Evolutionary conservation across 2,797 vertebrate genomes (phyloP).

Genomic region (Babyrousa celebensis): DNA sequence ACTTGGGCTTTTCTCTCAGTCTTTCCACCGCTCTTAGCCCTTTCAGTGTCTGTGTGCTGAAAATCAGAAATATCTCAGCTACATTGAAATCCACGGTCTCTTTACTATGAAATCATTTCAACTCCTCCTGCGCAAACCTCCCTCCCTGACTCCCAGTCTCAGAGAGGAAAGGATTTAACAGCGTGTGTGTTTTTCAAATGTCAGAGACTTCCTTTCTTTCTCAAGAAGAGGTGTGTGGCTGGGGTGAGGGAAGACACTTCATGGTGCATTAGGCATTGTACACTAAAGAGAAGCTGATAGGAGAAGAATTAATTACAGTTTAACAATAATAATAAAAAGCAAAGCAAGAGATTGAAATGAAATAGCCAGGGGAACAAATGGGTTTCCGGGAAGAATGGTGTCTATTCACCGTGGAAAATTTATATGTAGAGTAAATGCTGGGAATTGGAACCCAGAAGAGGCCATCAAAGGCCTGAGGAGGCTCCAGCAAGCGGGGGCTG

Average conservation of each 20-base stretch:
- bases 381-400: conserved; percentile 87
- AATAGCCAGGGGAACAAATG: conserved; percentile 87
- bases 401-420: conserved; percentile 89
- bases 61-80: conserved; percentile 60
- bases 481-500: conserved; percentile 80
- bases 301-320: conserved; percentile 91
- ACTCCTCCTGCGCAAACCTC: conserved; percentile 46
- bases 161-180: conserved; percentile 76
- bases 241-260: conserved; percentile 83
- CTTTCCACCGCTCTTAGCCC: not conserved
- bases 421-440: conserved; percentile 90
- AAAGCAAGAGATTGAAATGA: conserved; percentile 91
- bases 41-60: conserved; percentile 38
- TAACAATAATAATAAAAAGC: conserved; percentile 90
- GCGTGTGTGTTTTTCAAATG: conserved; percentile 81
- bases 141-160: conserved; percentile 7
- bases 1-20: not conserved
- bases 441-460: conserved; percentile 88
- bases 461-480: conserved; percentile 88
- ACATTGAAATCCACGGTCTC: conserved; percentile 55
- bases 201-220: conserved; percentile 82
- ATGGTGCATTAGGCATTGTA: conserved; percentile 85
- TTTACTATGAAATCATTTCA: conserved; percentile 52
- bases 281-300: conserved; percentile 90
- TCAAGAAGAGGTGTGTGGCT: conserved; percentile 83